Conservation (phyloP, 2,888 invertebrate genomes). For the Tinea trinotella region DNA sequence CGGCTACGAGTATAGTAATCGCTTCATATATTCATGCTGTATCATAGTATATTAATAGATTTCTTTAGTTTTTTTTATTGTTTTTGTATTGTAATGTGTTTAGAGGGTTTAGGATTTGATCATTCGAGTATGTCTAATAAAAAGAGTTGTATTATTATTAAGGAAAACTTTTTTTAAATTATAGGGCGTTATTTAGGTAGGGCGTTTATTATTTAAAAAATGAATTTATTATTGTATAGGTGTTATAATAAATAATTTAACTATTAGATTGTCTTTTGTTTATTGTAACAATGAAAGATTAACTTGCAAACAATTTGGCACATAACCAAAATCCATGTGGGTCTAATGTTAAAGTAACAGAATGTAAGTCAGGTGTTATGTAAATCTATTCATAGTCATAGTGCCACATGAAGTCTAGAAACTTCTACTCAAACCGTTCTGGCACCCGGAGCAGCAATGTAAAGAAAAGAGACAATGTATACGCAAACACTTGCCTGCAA, state of each 20-base stretch:
- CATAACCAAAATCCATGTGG: constrained; percentile 25
- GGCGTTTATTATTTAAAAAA: too few species aligned
- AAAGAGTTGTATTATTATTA: too few species aligned
- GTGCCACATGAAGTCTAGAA: constrained; percentile 27
- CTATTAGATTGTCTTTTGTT: background rate
- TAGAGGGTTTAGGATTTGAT: too few species aligned
- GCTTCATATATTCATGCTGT: constrained; percentile 1
- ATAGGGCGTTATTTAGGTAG: too few species aligned
- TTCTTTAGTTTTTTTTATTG: too few species aligned
- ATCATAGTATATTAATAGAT: too few species aligned
- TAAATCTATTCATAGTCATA: constrained; percentile 30
- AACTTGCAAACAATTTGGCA: constrained; percentile 24
- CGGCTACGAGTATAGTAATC: constrained; percentile 22
- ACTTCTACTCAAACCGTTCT: constrained; percentile 36
- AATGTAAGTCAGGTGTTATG: constrained; percentile 34
- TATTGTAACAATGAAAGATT: background rate
- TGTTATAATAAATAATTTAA: too few species aligned
- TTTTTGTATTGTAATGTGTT: too few species aligned
- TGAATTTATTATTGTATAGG: too few species aligned
- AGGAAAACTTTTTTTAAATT: too few species aligned
- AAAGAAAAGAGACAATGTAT: constrained; percentile 16
- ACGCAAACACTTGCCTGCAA: background rate
- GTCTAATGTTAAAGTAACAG: constrained; percentile 26
- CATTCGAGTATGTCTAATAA: too few species aligned
- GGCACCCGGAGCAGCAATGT: constrained; percentile 6